These are phyloP conservation scores for Sphinx pinastri DNA, from an alignment of 2,888 invertebrate genomes.

Conservation along the genomic window DNA sequence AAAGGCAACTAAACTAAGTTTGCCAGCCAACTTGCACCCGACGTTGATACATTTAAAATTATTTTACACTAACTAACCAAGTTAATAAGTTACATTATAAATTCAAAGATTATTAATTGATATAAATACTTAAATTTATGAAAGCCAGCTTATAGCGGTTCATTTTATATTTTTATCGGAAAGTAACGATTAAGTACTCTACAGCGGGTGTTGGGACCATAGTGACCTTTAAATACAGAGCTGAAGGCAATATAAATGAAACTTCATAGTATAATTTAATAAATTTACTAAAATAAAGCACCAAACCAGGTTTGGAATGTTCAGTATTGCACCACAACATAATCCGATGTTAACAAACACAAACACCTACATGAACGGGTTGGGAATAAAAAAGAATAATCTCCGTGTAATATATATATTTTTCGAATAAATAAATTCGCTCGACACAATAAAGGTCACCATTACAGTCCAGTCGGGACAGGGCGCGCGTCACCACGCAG, in stretches of 20 bases:
- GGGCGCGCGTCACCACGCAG: constrained; percentile 47
- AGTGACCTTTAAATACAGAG: constrained; percentile 77
- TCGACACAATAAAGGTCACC: constrained; percentile 79
- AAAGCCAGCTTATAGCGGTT: constrained; percentile 54
- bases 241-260: constrained; percentile 72
- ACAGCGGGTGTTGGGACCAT: constrained; percentile 36
- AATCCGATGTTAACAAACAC: constrained; percentile 64
- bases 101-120: constrained; percentile 52
- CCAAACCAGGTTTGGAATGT: constrained; percentile 83
- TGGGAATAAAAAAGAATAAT: constrained; percentile 44
- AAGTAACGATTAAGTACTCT: constrained; percentile 16
- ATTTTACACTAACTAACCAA: constrained; percentile 26
- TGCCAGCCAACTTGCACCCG: constrained; percentile 12
- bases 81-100: constrained; percentile 67
- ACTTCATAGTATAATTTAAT: constrained; percentile 68
- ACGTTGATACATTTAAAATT: constrained; percentile 22
- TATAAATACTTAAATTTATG: constrained; percentile 63
- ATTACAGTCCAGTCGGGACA: constrained; percentile 56
- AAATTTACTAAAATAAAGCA: constrained; percentile 80
- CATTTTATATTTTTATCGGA: constrained; percentile 29
- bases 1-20: constrained; percentile 15
- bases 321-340: constrained; percentile 80
- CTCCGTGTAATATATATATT: constrained; percentile 46
- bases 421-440: constrained; percentile 66
- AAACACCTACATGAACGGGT: constrained; percentile 45